These are phyloP conservation scores for Ornithoptera priamus DNA, from an alignment of 2,888 invertebrate genomes.

Conservation along the genomic window DNA sequence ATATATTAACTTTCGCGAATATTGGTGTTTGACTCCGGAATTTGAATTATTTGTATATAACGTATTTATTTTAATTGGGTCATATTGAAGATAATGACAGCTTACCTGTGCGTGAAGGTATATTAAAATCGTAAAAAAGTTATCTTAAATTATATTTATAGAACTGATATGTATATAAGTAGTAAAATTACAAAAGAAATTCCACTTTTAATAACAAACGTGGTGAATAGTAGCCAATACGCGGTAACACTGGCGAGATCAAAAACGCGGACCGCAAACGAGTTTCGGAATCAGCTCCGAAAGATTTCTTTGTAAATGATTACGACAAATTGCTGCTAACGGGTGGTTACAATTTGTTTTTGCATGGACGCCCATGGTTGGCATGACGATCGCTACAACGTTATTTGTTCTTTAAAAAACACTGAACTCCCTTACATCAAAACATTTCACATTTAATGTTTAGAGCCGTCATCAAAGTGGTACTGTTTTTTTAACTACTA, in stretches of 20 bases:
- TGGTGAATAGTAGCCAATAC: constrained; percentile 43
- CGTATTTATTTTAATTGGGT: too few relatives aligned
- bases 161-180: too few relatives aligned
- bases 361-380: constrained; percentile 34
- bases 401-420: constrained; percentile 15
- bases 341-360: constrained; percentile 54
- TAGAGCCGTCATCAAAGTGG: neutral
- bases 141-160: too few relatives aligned
- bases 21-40: too few relatives aligned
- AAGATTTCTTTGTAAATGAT: constrained; percentile 68
- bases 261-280: constrained; percentile 71
- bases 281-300: constrained; percentile 60
- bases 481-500: neutral
- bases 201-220: constrained; percentile 3
- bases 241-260: constrained; percentile 54
- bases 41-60: too few relatives aligned
- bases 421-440: neutral
- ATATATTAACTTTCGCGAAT: too few relatives aligned
- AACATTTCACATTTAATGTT: neutral
- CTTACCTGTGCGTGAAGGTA: too few relatives aligned
- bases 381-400: constrained; percentile 5
- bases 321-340: constrained; percentile 69
- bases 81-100: too few relatives aligned
- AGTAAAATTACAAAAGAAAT: neutral
- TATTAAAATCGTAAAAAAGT: too few relatives aligned